Conservation (phyloP, 2,797 vertebrate genomes). For the Bradypus variegatus region DNA sequence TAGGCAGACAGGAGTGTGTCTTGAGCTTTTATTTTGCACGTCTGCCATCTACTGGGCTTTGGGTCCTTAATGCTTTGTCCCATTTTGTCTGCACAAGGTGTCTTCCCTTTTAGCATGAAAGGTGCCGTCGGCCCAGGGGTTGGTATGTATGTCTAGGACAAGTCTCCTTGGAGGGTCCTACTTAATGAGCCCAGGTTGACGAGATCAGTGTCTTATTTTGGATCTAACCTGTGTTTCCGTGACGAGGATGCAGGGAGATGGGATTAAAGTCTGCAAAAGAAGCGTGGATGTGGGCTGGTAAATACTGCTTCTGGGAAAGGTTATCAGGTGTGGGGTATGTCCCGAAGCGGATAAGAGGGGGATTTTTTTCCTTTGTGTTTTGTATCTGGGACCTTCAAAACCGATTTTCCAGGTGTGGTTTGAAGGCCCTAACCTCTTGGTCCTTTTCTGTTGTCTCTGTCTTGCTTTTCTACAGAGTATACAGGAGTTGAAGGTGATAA, state of each 20-base stretch:
- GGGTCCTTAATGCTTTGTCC: accelerated
- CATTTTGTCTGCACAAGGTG: accelerated
- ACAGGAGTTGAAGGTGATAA: constrained; percentile 96
- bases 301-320: neutral
- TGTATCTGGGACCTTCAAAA: neutral
- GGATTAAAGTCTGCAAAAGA: neutral
- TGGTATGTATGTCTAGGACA: accelerated
- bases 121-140: accelerated
- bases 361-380: neutral
- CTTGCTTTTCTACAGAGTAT: constrained; percentile 90
- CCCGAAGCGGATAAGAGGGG: neutral
- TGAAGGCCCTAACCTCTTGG: constrained; percentile 56
- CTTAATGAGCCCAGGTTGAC: too few species aligned
- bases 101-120: neutral
- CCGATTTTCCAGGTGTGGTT: neutral
- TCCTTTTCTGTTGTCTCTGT: constrained; percentile 81
- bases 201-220: neutral
- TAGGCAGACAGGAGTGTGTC: neutral
- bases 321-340: accelerated
- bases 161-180: accelerated
- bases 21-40: neutral
- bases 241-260: neutral
- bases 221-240: neutral
- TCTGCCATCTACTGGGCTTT: accelerated
- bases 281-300: neutral